phyloP scores from a whole-genome alignment of 2,797 vertebrate genomes.

The Okamejei kenojei region DNA sequence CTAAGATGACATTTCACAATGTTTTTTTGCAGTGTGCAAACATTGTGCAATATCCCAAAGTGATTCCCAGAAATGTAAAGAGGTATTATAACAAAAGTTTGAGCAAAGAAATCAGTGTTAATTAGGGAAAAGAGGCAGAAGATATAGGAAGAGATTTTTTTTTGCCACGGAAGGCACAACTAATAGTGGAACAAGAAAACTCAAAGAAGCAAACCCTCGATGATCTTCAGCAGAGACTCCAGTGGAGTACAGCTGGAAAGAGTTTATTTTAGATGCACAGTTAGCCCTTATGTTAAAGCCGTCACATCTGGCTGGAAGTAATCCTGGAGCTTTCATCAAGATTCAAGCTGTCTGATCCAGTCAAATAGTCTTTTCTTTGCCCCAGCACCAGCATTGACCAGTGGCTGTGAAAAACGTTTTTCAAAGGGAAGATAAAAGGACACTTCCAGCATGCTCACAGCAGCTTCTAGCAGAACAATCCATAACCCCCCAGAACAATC shows the following conservation, averaged over 20 bases:
- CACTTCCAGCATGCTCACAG: neutral
- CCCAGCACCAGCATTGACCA: neutral
- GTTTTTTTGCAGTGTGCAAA: neutral
- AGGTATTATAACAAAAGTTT: neutral
- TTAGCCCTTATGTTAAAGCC: neutral
- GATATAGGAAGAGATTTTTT: neutral
- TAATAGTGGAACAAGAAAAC: neutral
- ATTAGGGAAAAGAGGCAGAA: neutral
- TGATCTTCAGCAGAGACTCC: neutral
- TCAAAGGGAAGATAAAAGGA: neutral
- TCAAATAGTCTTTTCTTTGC: neutral
- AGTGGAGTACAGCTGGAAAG: neutral
- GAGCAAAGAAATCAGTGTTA: neutral
- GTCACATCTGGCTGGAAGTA: neutral
- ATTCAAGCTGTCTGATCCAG: too few relatives aligned
- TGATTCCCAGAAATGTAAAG: neutral
- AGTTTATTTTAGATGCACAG: neutral
- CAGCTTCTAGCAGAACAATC: constrained; percentile 2
- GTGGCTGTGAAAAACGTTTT: too few relatives aligned
- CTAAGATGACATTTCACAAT: neutral
- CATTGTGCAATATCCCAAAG: neutral
- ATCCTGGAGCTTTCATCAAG: neutral
- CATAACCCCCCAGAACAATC: neutral
- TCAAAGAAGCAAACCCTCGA: neutral
- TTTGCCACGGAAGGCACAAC: neutral